These are phyloP conservation scores for Lagorchestes hirsutus DNA, from an alignment of 2,797 vertebrate genomes.

Conservation along the genomic window DNA sequence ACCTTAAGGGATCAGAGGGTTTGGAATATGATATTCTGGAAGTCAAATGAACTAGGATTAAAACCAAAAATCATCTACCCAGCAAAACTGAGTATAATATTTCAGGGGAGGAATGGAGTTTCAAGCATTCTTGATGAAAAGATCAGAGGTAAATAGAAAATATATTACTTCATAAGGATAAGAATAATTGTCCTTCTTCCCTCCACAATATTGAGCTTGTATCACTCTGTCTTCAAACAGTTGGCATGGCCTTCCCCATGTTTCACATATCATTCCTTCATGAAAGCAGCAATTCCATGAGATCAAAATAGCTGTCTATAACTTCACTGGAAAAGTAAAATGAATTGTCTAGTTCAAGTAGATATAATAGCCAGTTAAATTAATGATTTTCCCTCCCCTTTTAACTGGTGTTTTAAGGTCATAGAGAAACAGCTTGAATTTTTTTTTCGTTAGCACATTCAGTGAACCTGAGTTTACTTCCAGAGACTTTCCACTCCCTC, in stretches of 20 bases:
- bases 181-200: not conserved
- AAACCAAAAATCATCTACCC: too few relatives aligned
- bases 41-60: too few relatives aligned
- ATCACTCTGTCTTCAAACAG: not conserved
- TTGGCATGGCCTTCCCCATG: not conserved
- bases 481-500: not conserved
- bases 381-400: slow-evolving; percentile 44
- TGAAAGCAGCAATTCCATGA: not conserved
- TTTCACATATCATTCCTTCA: slow-evolving; percentile 42
- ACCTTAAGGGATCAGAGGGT: too few relatives aligned
- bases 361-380: slow-evolving; percentile 69
- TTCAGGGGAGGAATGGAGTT: too few relatives aligned
- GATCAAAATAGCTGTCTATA: slow-evolving; percentile 63
- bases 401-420: slow-evolving; percentile 60
- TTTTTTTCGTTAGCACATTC: slow-evolving; percentile 36
- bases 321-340: slow-evolving; percentile 73
- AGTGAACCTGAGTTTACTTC: not conserved
- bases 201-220: not conserved
- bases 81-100: too few relatives aligned
- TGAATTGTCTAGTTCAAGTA: slow-evolving; percentile 73
- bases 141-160: not conserved
- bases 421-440: slow-evolving; percentile 22
- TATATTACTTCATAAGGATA: not conserved
- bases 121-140: too few relatives aligned
- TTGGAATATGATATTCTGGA: too few relatives aligned